Percentiles rank a stretch among this genome's conserved stretches.
phyloP scores from a whole-genome alignment of 2,113 vertebrate species.

The Gracilinanus agilis region DNA sequence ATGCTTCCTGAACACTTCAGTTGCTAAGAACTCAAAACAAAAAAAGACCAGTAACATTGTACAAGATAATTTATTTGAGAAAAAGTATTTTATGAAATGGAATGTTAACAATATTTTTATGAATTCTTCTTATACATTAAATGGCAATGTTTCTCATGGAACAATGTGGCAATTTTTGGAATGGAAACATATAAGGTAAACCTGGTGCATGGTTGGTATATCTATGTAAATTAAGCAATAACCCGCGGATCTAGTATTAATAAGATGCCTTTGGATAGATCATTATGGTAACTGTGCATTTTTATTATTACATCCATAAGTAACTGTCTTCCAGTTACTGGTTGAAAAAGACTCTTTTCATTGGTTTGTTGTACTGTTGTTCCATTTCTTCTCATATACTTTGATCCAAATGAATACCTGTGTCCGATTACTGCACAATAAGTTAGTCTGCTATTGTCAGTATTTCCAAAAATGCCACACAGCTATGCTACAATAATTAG shows the following conservation, averaged over 20 bases:
- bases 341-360: neutral
- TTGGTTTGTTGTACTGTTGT: neutral
- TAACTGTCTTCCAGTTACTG: neutral
- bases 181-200: neutral
- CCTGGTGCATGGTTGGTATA: neutral
- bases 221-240: neutral
- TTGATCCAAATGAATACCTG: too few species aligned
- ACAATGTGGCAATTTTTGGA: neutral
- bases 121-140: neutral
- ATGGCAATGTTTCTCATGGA: neutral
- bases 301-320: neutral
- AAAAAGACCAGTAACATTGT: neutral
- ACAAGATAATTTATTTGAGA: neutral
- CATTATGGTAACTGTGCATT: neutral
- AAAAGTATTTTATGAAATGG: neutral
- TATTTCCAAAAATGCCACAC: neutral
- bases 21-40: neutral
- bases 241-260: neutral
- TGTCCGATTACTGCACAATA: neutral
- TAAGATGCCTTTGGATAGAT: neutral
- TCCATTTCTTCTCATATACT: neutral
- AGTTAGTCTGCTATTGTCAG: neutral
- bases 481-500: neutral
- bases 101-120: neutral
- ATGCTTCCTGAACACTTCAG: neutral